Conservation (phyloP, 2,888 invertebrate genomes). For the Auanema sp. region DNA sequence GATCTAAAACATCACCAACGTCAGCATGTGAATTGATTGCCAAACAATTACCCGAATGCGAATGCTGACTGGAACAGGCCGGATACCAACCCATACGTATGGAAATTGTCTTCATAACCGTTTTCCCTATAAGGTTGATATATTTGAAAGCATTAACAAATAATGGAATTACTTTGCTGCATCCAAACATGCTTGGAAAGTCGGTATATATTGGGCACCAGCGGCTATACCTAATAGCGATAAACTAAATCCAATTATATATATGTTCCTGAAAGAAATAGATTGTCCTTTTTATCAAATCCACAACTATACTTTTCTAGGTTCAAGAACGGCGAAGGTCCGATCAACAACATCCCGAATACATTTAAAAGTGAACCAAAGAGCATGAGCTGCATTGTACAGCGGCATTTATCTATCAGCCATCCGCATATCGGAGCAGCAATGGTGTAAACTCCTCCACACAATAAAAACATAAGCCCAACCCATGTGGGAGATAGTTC, state of each 20-base stretch:
- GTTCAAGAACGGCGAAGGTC: slow-evolving; percentile 60
- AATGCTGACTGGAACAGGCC: slow-evolving; percentile 88
- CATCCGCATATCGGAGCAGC: slow-evolving; percentile 60
- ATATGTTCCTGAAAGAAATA: slow-evolving; percentile 46
- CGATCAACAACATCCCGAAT: slow-evolving; percentile 63
- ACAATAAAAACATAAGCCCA: slow-evolving; percentile 62
- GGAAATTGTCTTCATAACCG: slow-evolving; percentile 78
- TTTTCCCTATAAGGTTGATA: slow-evolving; percentile 57
- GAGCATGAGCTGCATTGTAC: slow-evolving; percentile 54
- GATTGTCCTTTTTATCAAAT: slow-evolving; percentile 9
- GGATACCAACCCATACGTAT: slow-evolving; percentile 85
- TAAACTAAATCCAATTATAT: slow-evolving; percentile 72
- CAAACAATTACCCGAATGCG: slow-evolving; percentile 73
- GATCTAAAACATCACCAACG: slow-evolving; percentile 36
- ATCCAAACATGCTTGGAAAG: slow-evolving; percentile 81
- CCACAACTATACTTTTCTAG: slow-evolving; percentile 43
- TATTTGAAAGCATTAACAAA: background rate
- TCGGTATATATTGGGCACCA: slow-evolving; percentile 81
- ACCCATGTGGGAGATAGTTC: slow-evolving; percentile 58
- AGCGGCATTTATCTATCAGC: slow-evolving; percentile 56
- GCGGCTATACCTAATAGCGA: slow-evolving; percentile 81
- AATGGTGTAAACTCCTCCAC: slow-evolving; percentile 61
- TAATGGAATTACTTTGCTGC: slow-evolving; percentile 74
- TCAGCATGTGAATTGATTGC: background rate
- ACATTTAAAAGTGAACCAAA: slow-evolving; percentile 55